Evolutionary conservation across 2,797 vertebrate species (phyloP), one percentile per base, ranked within the genome.

Genomic region (Sciurus carolinensis): DNA sequence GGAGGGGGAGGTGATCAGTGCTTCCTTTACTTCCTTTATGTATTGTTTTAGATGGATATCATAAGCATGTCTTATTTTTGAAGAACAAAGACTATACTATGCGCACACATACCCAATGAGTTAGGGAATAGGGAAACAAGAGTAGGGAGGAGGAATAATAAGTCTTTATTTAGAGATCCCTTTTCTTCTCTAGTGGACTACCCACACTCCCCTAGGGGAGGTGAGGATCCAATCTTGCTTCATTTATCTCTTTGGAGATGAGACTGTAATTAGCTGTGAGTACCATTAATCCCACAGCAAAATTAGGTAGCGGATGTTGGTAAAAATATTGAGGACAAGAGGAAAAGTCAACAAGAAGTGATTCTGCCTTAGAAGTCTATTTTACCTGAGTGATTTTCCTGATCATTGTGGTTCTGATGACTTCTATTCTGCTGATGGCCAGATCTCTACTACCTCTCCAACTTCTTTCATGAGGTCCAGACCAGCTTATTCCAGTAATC

Each of bases 211-310:
- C 64, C 50, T 69, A 30, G 47, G 26, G 39, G 42, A 72, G 39
- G 47, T 28, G 7, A 85, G 36, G 62, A 62, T 39, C 30, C 42
- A 54, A 69, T 15, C 42, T 92, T 72, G 75, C 20, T 95, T 83
- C 52, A 11, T 33, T 94, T 87, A 39, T 83, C 24, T 62, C 57
- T 52, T 33, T 42, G 80, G 36, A 90, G 54, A 44, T 26, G 42
- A 89, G 24, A 59, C 54, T 90, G 5, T 66, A 91, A 85, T 82
- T 72, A 94, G 57, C 28, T 93, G 2, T 85, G 76, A 6, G 15
- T 75, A 30, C 52, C n/a, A 75, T 92, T 86, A 57, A 64, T 92
- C 33, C 47, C 94, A 72, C 89, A 86, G 33, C n/a, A 93, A 66
- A 18, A 90, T 81, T 73, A 80, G 47, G 15, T 83, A 71, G 64